Base-by-base conservation (phyloP, 2,888 invertebrate genomes). In the Erannis defoliaria region DNA sequence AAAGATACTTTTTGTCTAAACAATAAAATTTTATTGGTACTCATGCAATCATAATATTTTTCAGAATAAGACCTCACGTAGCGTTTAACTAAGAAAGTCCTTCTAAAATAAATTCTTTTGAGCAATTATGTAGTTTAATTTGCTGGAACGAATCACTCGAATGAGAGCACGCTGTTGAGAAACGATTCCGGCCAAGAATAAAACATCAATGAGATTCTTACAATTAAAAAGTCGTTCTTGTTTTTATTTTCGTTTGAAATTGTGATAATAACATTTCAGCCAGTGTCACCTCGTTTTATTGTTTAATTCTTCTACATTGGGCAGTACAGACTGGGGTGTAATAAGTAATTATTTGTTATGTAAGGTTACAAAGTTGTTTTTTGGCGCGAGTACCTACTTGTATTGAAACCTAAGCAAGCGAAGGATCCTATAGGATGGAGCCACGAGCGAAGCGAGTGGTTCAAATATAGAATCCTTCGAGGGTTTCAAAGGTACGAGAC, bases 81-180 rank as follows among this genome's bases (percentile, higher is more conserved):
- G 33, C 49, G 35, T 21, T 26, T 23, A 14, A 19, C 23, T 35
- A 14, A 35, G 26, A 23, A 35, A 21, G 21, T 49, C 35, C 35
- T 48, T 10, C 19, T 2, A 23, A 49, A 49, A 49, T 49, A 35
- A 35, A 49, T 49, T 35, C 49, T 6, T 49, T 35, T 14, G 12
- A 35, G 21, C 35, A 49, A 49, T 49, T 49, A 49, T 16, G 49
- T 21, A 37, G 14, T 49, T 49, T 37, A 49, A 49, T 49, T 49
- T 35, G 9, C 21, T 49, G 49, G 49, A 49, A 49, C 49, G 35
- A 49, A 49, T 49, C 35, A 31, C 31, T 37, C 35, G n/a, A 48
- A 48, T 18, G 19, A 49, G 35, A 21, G 49, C 35, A 16, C n/a
- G 23, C 49, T 23, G 48, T 6, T 18, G 46, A 31, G 12, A 19